Evolutionary conservation across 1,140 invertebrate species (phyloP).

Genomic region (Chironomus striatipennis): DNA sequence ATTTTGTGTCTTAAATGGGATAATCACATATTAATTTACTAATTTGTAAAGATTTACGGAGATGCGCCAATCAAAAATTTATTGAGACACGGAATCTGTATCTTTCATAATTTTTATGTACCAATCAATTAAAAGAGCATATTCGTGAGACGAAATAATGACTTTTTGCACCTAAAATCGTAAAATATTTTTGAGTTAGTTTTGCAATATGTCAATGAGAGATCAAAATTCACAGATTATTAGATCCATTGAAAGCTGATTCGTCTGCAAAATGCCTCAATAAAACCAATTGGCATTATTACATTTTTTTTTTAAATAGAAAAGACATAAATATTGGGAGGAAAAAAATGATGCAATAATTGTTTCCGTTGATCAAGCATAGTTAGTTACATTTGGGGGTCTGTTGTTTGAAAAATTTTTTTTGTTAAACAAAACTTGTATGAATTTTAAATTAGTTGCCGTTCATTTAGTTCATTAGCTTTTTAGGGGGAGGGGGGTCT

Average conservation of each 20-base stretch:
- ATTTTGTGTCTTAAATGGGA: too few relatives aligned
- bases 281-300: neutral
- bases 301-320: neutral
- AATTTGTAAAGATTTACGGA: neutral
- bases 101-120: neutral
- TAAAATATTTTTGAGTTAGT: neutral
- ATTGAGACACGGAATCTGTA: neutral
- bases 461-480: too few relatives aligned
- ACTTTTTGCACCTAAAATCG: neutral
- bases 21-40: too few relatives aligned
- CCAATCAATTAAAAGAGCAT: neutral
- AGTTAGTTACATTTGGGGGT: too few relatives aligned
- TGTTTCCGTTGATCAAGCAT: neutral
- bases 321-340: neutral
- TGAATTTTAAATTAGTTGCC: too few relatives aligned
- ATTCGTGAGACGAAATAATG: neutral
- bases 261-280: neutral
- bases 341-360: slow-evolving; percentile 5
- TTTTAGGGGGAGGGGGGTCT: too few relatives aligned
- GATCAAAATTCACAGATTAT: slow-evolving; percentile 3
- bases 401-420: too few relatives aligned
- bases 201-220: neutral
- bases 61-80: neutral
- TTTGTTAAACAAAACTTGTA: too few relatives aligned
- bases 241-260: neutral